phyloP scores from a whole-genome alignment of 2,113 vertebrate species.

The Chaenogobius annularis region DNA sequence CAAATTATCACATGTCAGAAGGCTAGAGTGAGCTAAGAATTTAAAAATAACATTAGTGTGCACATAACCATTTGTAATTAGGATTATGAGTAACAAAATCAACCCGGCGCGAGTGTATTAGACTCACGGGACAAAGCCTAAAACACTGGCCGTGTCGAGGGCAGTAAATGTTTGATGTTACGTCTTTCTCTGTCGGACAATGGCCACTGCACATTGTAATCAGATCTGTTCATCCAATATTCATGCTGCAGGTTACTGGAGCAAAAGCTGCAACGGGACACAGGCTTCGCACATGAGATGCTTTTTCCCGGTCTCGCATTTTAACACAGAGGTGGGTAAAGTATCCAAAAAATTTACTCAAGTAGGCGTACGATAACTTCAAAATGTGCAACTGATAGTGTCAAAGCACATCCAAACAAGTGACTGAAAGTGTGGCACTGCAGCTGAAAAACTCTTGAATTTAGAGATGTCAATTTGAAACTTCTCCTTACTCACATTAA shows the following conservation, averaged over 20 bases:
- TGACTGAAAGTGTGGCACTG: no score
- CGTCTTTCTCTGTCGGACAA: slow-evolving; percentile 12
- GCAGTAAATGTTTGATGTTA: slow-evolving; percentile 17
- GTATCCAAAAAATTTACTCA: background rate
- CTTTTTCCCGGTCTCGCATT: slow-evolving; percentile 6
- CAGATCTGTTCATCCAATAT: slow-evolving; percentile 59
- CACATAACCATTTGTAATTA: background rate
- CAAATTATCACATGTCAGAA: background rate
- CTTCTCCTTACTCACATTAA: no score
- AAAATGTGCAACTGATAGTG: background rate
- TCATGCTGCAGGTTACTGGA: slow-evolving; percentile 49
- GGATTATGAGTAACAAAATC: background rate
- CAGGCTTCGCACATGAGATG: slow-evolving; percentile 21
- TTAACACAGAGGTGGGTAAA: background rate
- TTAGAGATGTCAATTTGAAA: no score
- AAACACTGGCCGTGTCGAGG: slow-evolving; percentile 6
- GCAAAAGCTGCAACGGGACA: slow-evolving; percentile 35
- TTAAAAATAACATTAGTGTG: background rate
- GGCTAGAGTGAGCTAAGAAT: background rate
- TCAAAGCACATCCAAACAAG: no score
- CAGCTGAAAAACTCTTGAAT: no score
- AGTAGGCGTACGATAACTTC: background rate
- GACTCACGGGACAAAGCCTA: background rate
- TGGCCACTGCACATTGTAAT: slow-evolving; percentile 34
- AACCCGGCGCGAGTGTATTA: background rate